A percentile compares a stretch with the other conserved stretches of the same genome.
These are phyloP conservation scores for Cyanoramphus novaezelandiae DNA, from an alignment of 2,113 vertebrate genomes.

Conservation along the genomic window DNA sequence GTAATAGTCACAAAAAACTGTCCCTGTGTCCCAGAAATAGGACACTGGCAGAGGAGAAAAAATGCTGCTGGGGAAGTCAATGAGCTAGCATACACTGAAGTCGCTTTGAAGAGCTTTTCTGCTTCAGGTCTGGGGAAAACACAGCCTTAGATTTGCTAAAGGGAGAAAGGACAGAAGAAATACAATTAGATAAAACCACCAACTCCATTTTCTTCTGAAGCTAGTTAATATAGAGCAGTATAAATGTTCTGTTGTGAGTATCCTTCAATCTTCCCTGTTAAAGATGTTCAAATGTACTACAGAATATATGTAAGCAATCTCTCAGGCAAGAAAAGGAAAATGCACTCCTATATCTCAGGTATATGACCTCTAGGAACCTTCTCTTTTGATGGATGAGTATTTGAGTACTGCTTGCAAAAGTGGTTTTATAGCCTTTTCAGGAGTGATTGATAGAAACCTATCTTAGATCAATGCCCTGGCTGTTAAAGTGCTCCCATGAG, in stretches of 20 bases:
- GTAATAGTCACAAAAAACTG: neutral
- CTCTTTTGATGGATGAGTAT: conserved; percentile 6
- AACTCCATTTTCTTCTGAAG: neutral
- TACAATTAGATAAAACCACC: neutral
- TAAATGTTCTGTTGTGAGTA: neutral
- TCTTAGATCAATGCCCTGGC: neutral
- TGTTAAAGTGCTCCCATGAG: neutral
- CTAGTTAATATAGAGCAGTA: neutral
- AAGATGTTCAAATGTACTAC: neutral
- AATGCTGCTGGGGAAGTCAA: neutral
- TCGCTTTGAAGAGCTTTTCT: neutral
- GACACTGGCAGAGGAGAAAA: neutral
- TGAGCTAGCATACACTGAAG: neutral
- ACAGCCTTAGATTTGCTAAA: neutral
- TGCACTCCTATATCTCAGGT: neutral
- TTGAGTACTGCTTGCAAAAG: neutral
- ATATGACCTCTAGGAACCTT: neutral
- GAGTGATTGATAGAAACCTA: neutral
- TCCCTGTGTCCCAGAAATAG: neutral
- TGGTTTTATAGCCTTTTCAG: neutral
- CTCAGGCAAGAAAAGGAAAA: neutral
- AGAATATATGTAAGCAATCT: neutral
- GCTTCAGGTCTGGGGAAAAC: neutral
- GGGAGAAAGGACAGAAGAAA: neutral
- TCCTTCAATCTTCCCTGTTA: neutral